These are phyloP conservation scores for Eumacrocentrus americanus DNA, from an alignment of 2,888 invertebrate genomes.

Conservation along the genomic window DNA sequence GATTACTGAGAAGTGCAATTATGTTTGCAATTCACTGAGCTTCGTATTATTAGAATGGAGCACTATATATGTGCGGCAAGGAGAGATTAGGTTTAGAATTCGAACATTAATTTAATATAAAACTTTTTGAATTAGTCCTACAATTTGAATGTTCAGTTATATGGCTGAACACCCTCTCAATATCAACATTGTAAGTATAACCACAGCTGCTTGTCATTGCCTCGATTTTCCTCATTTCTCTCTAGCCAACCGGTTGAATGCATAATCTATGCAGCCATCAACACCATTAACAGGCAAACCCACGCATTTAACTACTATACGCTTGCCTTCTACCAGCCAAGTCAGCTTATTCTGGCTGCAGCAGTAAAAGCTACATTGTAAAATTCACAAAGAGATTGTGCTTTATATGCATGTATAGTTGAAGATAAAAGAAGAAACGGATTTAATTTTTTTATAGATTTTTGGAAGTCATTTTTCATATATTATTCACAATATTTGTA, in stretches of 20 bases:
- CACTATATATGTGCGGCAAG: background rate
- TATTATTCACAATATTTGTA: too few relatives aligned
- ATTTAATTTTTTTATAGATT: too few relatives aligned
- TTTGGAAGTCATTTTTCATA: too few relatives aligned
- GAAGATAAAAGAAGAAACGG: background rate
- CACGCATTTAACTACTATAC: conserved; percentile 1
- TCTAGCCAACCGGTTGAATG: conserved; percentile 27
- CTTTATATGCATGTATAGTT: too few relatives aligned
- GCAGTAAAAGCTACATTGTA: background rate
- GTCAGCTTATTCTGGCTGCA: background rate
- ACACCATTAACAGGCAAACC: conserved; percentile 10
- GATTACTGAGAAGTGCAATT: background rate
- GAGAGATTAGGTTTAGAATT: too few relatives aligned
- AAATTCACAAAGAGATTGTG: background rate
- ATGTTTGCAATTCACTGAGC: background rate
- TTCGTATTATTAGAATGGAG: too few relatives aligned
- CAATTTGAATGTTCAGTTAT: too few relatives aligned
- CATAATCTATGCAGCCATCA: conserved; percentile 30
- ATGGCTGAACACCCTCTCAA: conserved; percentile 23
- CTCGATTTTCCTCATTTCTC: conserved; percentile 7
- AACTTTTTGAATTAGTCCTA: too few relatives aligned
- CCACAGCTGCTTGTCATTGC: conserved; percentile 19
- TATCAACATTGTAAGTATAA: conserved; percentile 34
- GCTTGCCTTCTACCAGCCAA: background rate
- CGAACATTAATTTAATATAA: too few relatives aligned